Percentiles rank a stretch among this genome's conserved stretches.
These are phyloP conservation scores for Austrofundulus limnaeus DNA, from an alignment of 2,113 vertebrate genomes.

Conservation along the genomic window DNA sequence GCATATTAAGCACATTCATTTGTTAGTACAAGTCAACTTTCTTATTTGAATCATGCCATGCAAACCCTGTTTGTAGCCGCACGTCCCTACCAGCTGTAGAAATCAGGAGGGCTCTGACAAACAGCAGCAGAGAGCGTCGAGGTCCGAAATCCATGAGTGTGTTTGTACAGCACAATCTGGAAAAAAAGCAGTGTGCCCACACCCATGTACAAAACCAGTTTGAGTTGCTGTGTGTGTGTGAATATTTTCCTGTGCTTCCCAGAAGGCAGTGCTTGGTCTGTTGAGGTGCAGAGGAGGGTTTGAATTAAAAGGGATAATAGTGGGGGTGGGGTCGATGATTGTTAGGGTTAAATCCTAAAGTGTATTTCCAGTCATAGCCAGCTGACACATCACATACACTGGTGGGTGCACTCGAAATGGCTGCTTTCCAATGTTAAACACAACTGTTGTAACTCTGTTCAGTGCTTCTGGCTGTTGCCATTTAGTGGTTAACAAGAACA, in stretches of 20 bases:
- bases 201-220: slow-evolving; percentile 15
- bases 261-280: slow-evolving; percentile 27
- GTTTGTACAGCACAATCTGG: slow-evolving; percentile 15
- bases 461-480: slow-evolving; percentile 46
- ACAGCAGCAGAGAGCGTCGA: slow-evolving; percentile 15
- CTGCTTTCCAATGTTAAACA: slow-evolving; percentile 45
- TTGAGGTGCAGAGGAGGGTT: slow-evolving; percentile 37
- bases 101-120: slow-evolving; percentile 49
- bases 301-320: slow-evolving; percentile 17
- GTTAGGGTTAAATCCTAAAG: slow-evolving; percentile 55
- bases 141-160: slow-evolving; percentile 59
- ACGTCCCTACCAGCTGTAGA: slow-evolving; percentile 62
- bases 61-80: neutral
- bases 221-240: slow-evolving; percentile 18
- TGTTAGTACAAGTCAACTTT: too few species aligned
- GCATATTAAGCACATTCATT: too few species aligned
- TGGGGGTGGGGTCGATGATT: slow-evolving; percentile 39
- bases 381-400: slow-evolving; percentile 61
- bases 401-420: slow-evolving; percentile 10
- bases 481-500: slow-evolving; percentile 19
- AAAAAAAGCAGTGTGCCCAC: slow-evolving; percentile 32
- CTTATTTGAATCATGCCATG: slow-evolving; percentile 4
- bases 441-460: slow-evolving; percentile 8
- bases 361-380: slow-evolving; percentile 74
- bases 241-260: slow-evolving; percentile 18